Evolutionary conservation across 2,888 invertebrate species (phyloP), one percentile per base, ranked within the genome.

Genomic region (Chouioia cunea): DNA sequence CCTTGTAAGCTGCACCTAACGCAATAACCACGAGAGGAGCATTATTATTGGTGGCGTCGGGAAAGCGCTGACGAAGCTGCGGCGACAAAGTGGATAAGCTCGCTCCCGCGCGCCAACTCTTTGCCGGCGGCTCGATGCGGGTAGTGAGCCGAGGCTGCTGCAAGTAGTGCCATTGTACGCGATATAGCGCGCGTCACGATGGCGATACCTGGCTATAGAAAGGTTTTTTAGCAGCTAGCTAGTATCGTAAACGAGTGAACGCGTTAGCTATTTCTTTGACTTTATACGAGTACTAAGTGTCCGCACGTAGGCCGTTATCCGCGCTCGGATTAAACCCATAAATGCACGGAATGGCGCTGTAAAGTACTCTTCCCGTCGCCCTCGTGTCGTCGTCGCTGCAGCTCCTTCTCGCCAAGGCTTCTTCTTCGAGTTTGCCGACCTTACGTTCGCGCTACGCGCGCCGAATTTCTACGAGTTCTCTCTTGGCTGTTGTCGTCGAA

Each of bases 321-420:
- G 53, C 63, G 22, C 65, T 56, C 62, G 73, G 60, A 71, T 75
- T 70, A 60, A 70, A 76, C 70, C 68, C 74, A 74, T 76, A 73
- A 76, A 73, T 73, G 70, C 59, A 18, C 44, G 12, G 70, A 76
- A 73, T 70, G 70, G 63, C 46, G 65, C 64, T 36, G 58, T 70
- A 64, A 63, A 70, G 46, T 36, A 53, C 50, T 57, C n/a, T n/a
- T n/a, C n/a, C n/a, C 43, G 57, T 70, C 67, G 60, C 14, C 27
- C 3, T 48, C 48, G 10, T 6, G 56, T 57, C 36, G 57, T 72
- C 69, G 66, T 14, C 27, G 12, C 47, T 60, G 10, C 1, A 12
- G 18, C 8, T 27, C 2, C 27, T 27, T 27, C 27, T 36, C 36
- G 36, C 36, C 36, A 10, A 10, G 14, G 4, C 2, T 18, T 46